Conservation (phyloP, 2,113 vertebrate genomes). For the Pterocles orientalis region DNA sequence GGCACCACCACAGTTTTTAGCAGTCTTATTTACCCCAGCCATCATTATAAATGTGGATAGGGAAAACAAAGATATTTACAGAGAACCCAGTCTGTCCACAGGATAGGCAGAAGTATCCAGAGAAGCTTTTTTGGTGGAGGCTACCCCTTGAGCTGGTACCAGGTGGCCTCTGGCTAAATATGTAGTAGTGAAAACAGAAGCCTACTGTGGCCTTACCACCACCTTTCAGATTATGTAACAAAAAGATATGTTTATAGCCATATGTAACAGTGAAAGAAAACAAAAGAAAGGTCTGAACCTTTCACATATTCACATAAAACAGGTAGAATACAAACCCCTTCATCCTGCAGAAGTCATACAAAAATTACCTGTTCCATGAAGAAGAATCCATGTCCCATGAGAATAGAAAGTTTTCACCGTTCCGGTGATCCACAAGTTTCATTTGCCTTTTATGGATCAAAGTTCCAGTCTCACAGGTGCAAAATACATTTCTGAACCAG, state of each 20-base stretch:
- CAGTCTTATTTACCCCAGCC: rapidly evolving
- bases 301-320: background rate
- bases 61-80: background rate
- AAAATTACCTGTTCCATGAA: background rate
- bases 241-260: background rate
- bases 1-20: background rate
- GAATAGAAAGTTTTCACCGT: background rate
- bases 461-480: background rate
- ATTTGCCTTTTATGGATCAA: background rate
- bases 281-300: background rate
- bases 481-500: background rate
- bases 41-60: background rate
- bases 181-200: background rate
- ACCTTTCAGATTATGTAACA: background rate
- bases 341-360: background rate
- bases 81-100: background rate
- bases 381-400: background rate
- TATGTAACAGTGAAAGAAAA: background rate
- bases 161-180: background rate
- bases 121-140: background rate
- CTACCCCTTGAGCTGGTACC: background rate
- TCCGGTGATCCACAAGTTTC: background rate
- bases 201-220: background rate
- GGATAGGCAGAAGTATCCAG: background rate
- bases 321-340: background rate